Percentiles rank a stretch among this genome's conserved stretches.
Evolutionary conservation across 2,888 invertebrate species (phyloP).

Genomic region (Pandemis corylana): DNA sequence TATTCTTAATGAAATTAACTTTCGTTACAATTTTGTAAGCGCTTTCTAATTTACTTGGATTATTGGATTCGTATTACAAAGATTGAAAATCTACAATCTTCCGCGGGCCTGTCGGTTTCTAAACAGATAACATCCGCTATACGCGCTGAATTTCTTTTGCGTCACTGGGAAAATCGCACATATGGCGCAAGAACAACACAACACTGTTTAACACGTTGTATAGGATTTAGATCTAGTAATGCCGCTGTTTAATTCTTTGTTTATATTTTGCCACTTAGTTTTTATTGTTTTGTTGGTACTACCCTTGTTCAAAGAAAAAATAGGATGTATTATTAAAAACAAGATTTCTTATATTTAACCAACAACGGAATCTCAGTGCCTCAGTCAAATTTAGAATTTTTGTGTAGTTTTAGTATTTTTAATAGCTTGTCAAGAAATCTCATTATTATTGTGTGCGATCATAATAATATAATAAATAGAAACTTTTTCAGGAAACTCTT

Average conservation of each 20-base stretch:
- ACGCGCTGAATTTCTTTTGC: not conserved
- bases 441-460: too few relatives aligned
- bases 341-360: too few relatives aligned
- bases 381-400: too few relatives aligned
- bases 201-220: not conserved
- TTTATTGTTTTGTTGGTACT: too few relatives aligned
- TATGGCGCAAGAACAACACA: not conserved
- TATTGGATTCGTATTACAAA: not conserved
- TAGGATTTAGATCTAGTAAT: not conserved
- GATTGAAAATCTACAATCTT: not conserved
- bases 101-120: not conserved
- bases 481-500: constrained; percentile 17
- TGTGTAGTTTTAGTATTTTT: too few relatives aligned
- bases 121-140: not conserved
- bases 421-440: too few relatives aligned
- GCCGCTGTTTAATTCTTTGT: not conserved
- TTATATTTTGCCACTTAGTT: not conserved
- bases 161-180: not conserved
- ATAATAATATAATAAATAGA: too few relatives aligned
- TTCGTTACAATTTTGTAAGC: not conserved
- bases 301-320: too few relatives aligned
- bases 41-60: not conserved
- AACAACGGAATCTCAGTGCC: too few relatives aligned
- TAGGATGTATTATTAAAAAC: too few relatives aligned
- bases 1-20: not conserved